A percentile compares a stretch with the other conserved stretches of the same genome.
Conservation (phyloP, 1,140 invertebrate species). For the Drosophila pectinifera region DNA sequence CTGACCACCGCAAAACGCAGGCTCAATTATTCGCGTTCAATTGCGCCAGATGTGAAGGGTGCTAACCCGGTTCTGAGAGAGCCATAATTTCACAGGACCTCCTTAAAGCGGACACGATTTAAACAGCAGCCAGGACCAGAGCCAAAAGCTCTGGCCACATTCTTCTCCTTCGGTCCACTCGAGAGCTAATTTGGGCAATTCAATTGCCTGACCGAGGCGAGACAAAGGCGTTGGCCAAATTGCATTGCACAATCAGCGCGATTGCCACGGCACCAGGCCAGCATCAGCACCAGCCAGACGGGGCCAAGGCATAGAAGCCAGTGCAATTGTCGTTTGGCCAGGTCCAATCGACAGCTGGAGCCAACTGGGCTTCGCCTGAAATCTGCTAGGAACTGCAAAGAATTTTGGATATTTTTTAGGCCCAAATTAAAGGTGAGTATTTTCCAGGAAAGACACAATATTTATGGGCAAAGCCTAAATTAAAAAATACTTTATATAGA, state of each 20-base stretch:
- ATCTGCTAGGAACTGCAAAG: constrained; percentile 13
- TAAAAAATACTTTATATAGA: no score
- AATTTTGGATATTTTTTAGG: not conserved
- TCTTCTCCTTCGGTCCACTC: constrained; percentile 9
- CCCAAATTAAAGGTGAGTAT: not conserved
- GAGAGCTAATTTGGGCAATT: constrained; percentile 69
- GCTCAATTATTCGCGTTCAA: constrained; percentile 50
- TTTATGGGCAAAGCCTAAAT: no score
- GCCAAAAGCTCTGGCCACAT: constrained; percentile 5
- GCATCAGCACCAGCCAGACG: constrained; percentile 1
- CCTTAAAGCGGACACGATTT: constrained; percentile 19
- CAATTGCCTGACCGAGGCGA: constrained; percentile 62
- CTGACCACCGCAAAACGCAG: constrained; percentile 37
- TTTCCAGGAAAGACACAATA: not conserved
- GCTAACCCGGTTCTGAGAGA: constrained; percentile 1
- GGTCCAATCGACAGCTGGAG: constrained; percentile 43
- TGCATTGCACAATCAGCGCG: constrained; percentile 69
- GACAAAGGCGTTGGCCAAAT: constrained; percentile 67
- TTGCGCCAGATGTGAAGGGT: constrained; percentile 29
- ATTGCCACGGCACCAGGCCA: constrained; percentile 58
- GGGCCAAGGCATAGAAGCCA: constrained; percentile 24
- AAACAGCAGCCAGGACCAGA: constrained; percentile 1
- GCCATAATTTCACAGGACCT: constrained; percentile 3
- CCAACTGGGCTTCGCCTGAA: constrained; percentile 1
- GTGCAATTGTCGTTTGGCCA: constrained; percentile 56